Evolutionary conservation across 2,888 invertebrate genomes (phyloP).

Genomic region (Napeogenes inachia): DNA sequence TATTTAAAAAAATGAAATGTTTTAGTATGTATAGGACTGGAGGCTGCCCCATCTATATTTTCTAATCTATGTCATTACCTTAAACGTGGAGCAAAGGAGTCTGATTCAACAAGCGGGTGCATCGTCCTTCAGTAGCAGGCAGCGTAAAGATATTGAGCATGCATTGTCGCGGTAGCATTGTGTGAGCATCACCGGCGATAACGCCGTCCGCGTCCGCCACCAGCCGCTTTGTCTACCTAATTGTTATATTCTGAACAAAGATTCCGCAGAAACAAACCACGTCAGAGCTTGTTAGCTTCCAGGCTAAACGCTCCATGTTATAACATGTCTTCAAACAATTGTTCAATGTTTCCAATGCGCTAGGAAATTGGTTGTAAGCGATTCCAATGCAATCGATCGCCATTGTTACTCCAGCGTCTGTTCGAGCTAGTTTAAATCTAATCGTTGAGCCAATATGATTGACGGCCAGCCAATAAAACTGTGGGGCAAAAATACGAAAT

Average conservation of each 20-base stretch:
- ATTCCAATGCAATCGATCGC: constrained; percentile 46
- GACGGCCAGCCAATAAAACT: constrained; percentile 49
- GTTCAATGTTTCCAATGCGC: constrained; percentile 63
- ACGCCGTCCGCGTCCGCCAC: constrained; percentile 49
- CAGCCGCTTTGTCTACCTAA: constrained; percentile 64
- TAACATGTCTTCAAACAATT: constrained; percentile 74
- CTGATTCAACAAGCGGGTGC: constrained; percentile 61
- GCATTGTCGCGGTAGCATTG: constrained; percentile 64
- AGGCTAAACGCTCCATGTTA: constrained; percentile 67
- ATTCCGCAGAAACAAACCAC: constrained; percentile 65
- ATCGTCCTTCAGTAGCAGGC: constrained; percentile 62
- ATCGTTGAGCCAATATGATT: constrained; percentile 40
- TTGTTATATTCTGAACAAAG: constrained; percentile 72
- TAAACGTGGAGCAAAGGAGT: constrained; percentile 51
- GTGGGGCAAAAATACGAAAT: constrained; percentile 45
- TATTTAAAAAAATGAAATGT: no score
- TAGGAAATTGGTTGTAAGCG: constrained; percentile 68
- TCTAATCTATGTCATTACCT: constrained; percentile 35
- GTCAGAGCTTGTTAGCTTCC: constrained; percentile 56
- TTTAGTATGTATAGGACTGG: no score
- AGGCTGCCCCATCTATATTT: constrained; percentile 11
- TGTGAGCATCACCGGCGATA: constrained; percentile 56
- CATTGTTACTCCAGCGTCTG: constrained; percentile 43
- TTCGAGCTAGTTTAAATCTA: constrained; percentile 26
- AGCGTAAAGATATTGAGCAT: constrained; percentile 71